Evolutionary conservation across 2,888 invertebrate species (phyloP).

Genomic region (Tribolium freemani): DNA sequence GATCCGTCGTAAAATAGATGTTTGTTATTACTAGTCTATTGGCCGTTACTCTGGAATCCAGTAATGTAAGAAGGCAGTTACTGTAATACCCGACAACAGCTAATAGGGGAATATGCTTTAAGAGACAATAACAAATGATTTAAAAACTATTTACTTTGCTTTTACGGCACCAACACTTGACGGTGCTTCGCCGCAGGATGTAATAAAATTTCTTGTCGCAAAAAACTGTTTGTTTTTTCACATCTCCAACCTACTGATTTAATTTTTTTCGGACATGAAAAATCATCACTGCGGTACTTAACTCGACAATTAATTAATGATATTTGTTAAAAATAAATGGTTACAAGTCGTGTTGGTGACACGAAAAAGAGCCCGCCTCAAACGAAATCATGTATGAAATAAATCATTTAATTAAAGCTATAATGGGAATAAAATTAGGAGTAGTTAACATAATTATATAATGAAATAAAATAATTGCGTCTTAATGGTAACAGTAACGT

Average conservation of each 20-base stretch:
- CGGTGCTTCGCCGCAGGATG: background rate
- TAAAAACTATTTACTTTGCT: constrained; percentile 25
- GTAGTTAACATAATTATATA: constrained; percentile 22
- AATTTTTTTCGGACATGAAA: background rate
- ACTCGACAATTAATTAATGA: background rate
- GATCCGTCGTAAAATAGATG: constrained; percentile 36
- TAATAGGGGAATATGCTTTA: constrained; percentile 12
- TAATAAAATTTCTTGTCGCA: background rate
- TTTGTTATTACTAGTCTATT: constrained; percentile 33
- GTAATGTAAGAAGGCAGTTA: constrained; percentile 33
- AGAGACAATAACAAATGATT: constrained; percentile 31
- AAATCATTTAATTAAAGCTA: constrained; percentile 12
- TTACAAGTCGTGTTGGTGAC: background rate
- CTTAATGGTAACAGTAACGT: constrained; percentile 18
- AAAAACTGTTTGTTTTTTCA: background rate
- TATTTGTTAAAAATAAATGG: background rate
- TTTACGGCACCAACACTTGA: constrained; percentile 3
- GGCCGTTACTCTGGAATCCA: constrained; percentile 35
- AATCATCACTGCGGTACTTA: background rate
- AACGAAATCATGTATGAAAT: background rate
- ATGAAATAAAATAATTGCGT: constrained; percentile 19
- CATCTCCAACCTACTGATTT: background rate
- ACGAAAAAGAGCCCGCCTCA: background rate
- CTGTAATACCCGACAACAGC: constrained; percentile 9
- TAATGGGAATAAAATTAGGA: constrained; percentile 12